Evolutionary conservation across 1,140 invertebrate species (phyloP), one percentile per base, ranked within the genome.

Genomic region (Monomorium pharaonis): DNA sequence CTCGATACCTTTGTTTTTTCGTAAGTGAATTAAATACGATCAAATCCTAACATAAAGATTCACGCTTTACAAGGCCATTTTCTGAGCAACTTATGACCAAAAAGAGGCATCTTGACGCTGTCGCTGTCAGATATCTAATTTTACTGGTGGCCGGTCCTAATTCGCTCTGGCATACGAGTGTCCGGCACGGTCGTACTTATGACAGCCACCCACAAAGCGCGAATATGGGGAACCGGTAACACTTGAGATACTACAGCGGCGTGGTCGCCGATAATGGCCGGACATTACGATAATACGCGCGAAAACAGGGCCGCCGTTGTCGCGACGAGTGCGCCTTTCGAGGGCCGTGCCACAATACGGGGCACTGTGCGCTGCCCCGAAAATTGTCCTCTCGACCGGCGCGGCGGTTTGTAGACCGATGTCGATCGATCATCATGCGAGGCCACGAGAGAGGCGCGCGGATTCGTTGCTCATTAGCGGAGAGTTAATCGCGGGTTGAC

Each of bases 221-320:
- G 21, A 74, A 77, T 85, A 12, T 44, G 12, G 18, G 27, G 30
- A 44, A 33, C 42, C 12, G 9, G 49, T 33, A 49, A 67, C 30
- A 42, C 47, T 56, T 37, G 78, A 88, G 85, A 89, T 89, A 86
- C 24, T 33, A n/a, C n/a, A 14, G 6, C 44, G 30, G 24, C 42
- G 5, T 69, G 51, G 54, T 56, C 12, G 24, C 12, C 74, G 85
- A 90, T 87, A 87, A 90, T 63, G 74, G 44, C 27, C 30, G 18
- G 1, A 33, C 24, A 78, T 86, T 78, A 84, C 65, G 88, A 89
- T 89, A 89, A 89, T 51, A 49, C 30, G 74, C n/a, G 62, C 47
- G 85, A 87, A 87, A 85, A 86, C 89, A 89, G 72, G 67, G 33
- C 44, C 24, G 30, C 67, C 85, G 56, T 89, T 89, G 88, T 89